A percentile compares a stretch with the other conserved stretches of the same genome.
These are phyloP conservation scores for Drosophila biarmipes DNA, from an alignment of 1,140 invertebrate genomes.

Conservation along the genomic window DNA sequence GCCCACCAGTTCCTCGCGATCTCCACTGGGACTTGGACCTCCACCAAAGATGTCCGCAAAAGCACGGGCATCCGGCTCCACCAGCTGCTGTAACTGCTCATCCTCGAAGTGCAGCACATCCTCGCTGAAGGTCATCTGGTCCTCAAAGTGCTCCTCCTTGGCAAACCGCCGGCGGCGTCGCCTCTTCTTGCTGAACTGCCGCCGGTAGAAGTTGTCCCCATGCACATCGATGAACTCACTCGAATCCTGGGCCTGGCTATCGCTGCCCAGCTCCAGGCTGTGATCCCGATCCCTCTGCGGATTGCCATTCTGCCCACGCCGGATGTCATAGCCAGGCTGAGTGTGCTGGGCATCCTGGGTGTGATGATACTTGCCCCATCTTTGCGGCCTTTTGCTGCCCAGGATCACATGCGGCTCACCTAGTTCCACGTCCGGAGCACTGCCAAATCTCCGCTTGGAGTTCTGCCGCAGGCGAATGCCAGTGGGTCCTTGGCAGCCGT, in stretches of 20 bases:
- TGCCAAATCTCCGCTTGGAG: constrained; percentile 73
- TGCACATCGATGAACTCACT: constrained; percentile 63
- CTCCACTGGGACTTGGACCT: constrained; percentile 5
- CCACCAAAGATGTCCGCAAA: constrained; percentile 74
- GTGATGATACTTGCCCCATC: constrained; percentile 60
- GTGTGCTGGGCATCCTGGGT: constrained; percentile 3
- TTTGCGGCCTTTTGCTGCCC: constrained; percentile 37
- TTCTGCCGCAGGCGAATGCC: constrained; percentile 76
- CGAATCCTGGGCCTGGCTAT: constrained; percentile 46
- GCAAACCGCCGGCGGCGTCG: constrained; percentile 48
- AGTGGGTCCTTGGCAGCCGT: constrained; percentile 88
- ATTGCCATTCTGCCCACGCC: constrained; percentile 31
- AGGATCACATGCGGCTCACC: constrained; percentile 72
- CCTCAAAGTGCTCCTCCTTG: constrained; percentile 18
- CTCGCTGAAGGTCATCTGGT: constrained; percentile 84
- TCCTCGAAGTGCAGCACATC: constrained; percentile 76
- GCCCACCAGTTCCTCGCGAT: constrained; percentile 83
- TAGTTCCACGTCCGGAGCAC: constrained; percentile 59
- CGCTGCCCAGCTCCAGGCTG: constrained; percentile 55
- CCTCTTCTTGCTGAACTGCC: constrained; percentile 53
- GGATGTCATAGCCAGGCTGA: constrained; percentile 66
- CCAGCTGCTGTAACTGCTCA: constrained; percentile 72
- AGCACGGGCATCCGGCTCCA: constrained; percentile 77
- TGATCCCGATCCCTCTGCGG: constrained; percentile 58
- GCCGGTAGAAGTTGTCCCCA: constrained; percentile 72